Percentiles rank a stretch among this genome's conserved stretches.
Evolutionary conservation across 2,888 invertebrate genomes (phyloP).

Genomic region (Sesia bembeciformis): DNA sequence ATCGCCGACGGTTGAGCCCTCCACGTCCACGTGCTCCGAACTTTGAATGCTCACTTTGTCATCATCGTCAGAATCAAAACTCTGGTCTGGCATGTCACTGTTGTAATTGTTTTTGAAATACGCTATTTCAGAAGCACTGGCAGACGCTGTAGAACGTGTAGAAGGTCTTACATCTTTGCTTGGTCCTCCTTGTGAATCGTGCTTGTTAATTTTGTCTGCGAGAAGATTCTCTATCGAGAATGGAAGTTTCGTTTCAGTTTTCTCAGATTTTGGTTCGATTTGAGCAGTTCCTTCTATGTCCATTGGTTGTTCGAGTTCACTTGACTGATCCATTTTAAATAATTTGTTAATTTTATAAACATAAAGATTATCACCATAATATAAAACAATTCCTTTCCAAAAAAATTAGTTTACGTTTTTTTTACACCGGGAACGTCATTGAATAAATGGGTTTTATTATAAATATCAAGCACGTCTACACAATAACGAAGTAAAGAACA

Average conservation of each 20-base stretch:
- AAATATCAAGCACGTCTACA: slow-evolving; percentile 16
- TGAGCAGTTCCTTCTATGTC: slow-evolving; percentile 26
- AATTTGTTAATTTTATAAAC: no score
- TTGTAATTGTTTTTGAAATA: slow-evolving; percentile 17
- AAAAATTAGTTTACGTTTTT: not conserved
- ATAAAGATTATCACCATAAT: no score
- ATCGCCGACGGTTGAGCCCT: slow-evolving; percentile 42
- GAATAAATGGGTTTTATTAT: not conserved
- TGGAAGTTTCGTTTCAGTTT: slow-evolving; percentile 40
- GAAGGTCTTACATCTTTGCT: not conserved
- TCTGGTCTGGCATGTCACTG: slow-evolving; percentile 16
- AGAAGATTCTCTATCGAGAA: slow-evolving; percentile 62
- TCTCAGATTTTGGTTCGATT: slow-evolving; percentile 29
- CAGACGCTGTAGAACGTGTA: slow-evolving; percentile 1
- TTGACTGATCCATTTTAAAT: no score
- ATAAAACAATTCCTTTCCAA: no score
- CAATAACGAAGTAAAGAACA: slow-evolving; percentile 12
- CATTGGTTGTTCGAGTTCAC: slow-evolving; percentile 16
- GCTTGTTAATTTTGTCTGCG: slow-evolving; percentile 44
- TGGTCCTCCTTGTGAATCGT: not conserved
- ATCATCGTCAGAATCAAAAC: slow-evolving; percentile 35
- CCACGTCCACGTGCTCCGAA: slow-evolving; percentile 59
- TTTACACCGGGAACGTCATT: not conserved
- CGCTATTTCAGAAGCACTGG: slow-evolving; percentile 8
- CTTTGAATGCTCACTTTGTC: slow-evolving; percentile 38